phyloP scores from a whole-genome alignment of 2,113 vertebrate species.

The Suricata suricatta region DNA sequence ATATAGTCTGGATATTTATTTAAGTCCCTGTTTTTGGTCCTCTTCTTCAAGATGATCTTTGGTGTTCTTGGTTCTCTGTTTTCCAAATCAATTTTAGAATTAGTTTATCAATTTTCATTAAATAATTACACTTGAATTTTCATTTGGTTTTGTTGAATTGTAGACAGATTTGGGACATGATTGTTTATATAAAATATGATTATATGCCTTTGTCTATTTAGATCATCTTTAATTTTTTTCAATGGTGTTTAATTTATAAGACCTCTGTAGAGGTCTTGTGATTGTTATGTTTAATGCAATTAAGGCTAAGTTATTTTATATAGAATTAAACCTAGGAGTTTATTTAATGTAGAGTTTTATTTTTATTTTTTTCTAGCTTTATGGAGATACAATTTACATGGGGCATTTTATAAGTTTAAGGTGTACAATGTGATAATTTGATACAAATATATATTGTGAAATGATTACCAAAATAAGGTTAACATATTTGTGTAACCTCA shows the following conservation, averaged over 20 bases:
- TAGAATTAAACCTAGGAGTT: not conserved
- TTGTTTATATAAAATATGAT: not conserved
- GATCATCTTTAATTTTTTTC: not conserved
- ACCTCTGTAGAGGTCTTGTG: not conserved
- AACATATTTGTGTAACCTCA: not conserved
- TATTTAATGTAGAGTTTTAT: slow-evolving; percentile 28
- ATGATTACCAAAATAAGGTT: not conserved
- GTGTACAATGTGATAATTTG: not conserved
- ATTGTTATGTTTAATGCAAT: not conserved
- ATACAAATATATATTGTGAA: not conserved
- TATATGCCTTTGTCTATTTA: not conserved
- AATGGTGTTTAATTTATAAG: not conserved
- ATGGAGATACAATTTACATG: not conserved
- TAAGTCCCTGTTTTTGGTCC: not conserved
- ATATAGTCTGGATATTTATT: not conserved
- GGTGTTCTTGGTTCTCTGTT: not conserved
- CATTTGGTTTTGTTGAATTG: not conserved
- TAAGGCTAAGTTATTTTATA: not conserved
- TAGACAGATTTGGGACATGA: not conserved
- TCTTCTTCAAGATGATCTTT: not conserved
- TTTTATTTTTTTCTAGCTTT: not conserved
- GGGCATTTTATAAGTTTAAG: not conserved
- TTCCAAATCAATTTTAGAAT: not conserved
- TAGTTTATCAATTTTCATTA: not conserved
- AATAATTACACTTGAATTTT: not conserved